A percentile compares a stretch with the other conserved stretches of the same genome.
phyloP scores from a whole-genome alignment of 2,888 invertebrate genomes.

The Nasonia oneida region DNA sequence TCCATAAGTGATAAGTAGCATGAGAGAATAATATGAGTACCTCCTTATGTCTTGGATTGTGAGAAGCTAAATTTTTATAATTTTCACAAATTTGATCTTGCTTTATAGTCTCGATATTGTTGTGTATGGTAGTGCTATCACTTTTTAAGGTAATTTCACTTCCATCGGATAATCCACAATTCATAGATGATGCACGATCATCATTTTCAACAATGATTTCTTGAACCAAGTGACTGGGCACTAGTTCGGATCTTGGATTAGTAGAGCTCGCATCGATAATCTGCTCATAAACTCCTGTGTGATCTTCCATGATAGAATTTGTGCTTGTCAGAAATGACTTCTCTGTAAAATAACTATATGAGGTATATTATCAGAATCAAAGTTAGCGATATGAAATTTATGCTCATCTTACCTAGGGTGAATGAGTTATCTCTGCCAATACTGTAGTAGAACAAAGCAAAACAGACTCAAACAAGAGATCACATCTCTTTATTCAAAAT shows the following conservation, averaged over 20 bases:
- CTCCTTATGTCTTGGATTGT: conserved; percentile 47
- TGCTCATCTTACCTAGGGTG: background rate
- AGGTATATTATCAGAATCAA: background rate
- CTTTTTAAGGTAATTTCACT: conserved; percentile 56
- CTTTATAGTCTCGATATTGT: conserved; percentile 31
- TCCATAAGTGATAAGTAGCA: background rate
- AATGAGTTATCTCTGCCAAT: background rate
- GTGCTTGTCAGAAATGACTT: conserved; percentile 28
- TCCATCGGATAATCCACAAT: conserved; percentile 52
- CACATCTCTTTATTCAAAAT: background rate
- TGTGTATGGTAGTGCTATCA: conserved; percentile 31
- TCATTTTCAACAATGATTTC: conserved; percentile 58
- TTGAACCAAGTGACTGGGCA: conserved; percentile 49
- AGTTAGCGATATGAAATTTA: background rate
- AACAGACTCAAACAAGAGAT: background rate
- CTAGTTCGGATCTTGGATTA: conserved; percentile 43
- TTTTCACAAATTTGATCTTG: conserved; percentile 49
- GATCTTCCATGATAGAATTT: conserved; percentile 57
- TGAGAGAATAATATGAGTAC: conserved; percentile 31
- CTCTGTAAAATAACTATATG: background rate
- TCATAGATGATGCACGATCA: conserved; percentile 38
- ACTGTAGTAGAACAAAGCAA: background rate
- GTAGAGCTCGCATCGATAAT: conserved; percentile 45
- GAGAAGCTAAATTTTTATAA: conserved; percentile 32
- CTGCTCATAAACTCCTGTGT: conserved; percentile 55